Base-by-base conservation (phyloP, 2,888 invertebrate species). In the Xanthia icteritia region DNA sequence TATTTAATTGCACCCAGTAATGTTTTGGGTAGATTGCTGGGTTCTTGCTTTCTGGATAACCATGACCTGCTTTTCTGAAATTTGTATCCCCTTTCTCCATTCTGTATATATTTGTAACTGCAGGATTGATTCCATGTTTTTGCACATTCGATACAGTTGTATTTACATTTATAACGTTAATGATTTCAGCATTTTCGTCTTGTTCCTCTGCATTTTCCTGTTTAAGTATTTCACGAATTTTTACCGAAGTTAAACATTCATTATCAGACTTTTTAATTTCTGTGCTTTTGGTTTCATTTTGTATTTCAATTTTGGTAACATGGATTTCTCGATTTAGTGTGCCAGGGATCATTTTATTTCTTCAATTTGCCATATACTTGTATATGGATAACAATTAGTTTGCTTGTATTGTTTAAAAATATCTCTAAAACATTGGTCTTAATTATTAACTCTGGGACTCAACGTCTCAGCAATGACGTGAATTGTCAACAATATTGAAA, bases 201-300 rank as follows among this genome's bases (percentile, higher is more conserved):
- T 56, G 56, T n/a, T 56, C 13, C 56, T 56, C 56, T 56, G n/a
- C 5, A 56, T 56, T 56, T n/a, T n/a, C 5, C n/a, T 56, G n/a
- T 56, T 56, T 56, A 56, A 13, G n/a, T 56, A 56, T 56, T 56
- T n/a, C 56, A n/a, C 1, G 2, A 56, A 5, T 56, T n/a, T n/a
- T 56, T 56, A n/a, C n/a, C 13, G n/a, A n/a, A 56, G 60, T 39
- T n/a, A 45, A n/a, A 68, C 31, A 72, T 23, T 61, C 61, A 63
- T 56, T 45, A 5, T 20, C 20, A n/a, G 58, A 6, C 2, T 54
- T 74, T 78, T 83, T 48, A 70, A 5, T 67, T 73, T 63, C 23
- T 13, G 54, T 36, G 31, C n/a, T 48, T 83, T 83, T 31, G 5
- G 36, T 31, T 71, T 82, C 83, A 83, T 77, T 71, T 71, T 76